Percentiles rank a stretch among this genome's conserved stretches.
Evolutionary conservation across 2,888 invertebrate genomes (phyloP).

Genomic region (Drosophila sordidapex): DNA sequence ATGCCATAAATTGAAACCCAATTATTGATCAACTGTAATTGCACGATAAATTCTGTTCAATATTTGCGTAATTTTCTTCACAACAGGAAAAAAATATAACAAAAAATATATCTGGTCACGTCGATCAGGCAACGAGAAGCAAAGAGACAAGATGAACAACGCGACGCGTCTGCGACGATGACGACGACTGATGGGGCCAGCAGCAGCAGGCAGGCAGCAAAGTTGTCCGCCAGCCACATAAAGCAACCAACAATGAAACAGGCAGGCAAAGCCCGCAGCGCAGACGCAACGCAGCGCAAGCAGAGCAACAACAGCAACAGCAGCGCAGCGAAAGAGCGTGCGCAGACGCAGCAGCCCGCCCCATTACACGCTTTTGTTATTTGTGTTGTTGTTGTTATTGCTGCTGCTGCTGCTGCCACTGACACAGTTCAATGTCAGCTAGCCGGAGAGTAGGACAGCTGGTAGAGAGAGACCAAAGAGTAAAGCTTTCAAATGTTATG

Average conservation of each 20-base stretch:
- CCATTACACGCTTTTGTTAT: slow-evolving; percentile 58
- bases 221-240: slow-evolving; percentile 41
- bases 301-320: slow-evolving; percentile 52
- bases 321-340: slow-evolving; percentile 32
- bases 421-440: slow-evolving; percentile 73
- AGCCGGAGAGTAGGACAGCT: slow-evolving; percentile 7
- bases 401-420: slow-evolving; percentile 52
- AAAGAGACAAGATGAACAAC: slow-evolving; percentile 55
- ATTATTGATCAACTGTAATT: slow-evolving; percentile 24
- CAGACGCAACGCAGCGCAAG: slow-evolving; percentile 43
- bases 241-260: slow-evolving; percentile 35
- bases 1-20: slow-evolving; percentile 15
- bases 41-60: slow-evolving; percentile 34
- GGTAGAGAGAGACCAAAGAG: slow-evolving; percentile 13
- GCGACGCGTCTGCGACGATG: slow-evolving; percentile 55
- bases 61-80: slow-evolving; percentile 16
- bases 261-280: slow-evolving; percentile 25
- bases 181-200: slow-evolving; percentile 53
- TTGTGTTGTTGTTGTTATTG: slow-evolving; percentile 23
- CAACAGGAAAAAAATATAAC: slow-evolving; percentile 1
- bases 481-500: slow-evolving; percentile 27
- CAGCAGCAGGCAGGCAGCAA: slow-evolving; percentile 35
- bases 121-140: slow-evolving; percentile 19
- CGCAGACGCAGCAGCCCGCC: slow-evolving; percentile 60
- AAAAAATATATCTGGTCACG: slow-evolving; percentile 14